Percentiles rank a stretch among this genome's conserved stretches.
Evolutionary conservation across 2,113 vertebrate genomes (phyloP).

Genomic region (Gasterosteus aculeatus): DNA sequence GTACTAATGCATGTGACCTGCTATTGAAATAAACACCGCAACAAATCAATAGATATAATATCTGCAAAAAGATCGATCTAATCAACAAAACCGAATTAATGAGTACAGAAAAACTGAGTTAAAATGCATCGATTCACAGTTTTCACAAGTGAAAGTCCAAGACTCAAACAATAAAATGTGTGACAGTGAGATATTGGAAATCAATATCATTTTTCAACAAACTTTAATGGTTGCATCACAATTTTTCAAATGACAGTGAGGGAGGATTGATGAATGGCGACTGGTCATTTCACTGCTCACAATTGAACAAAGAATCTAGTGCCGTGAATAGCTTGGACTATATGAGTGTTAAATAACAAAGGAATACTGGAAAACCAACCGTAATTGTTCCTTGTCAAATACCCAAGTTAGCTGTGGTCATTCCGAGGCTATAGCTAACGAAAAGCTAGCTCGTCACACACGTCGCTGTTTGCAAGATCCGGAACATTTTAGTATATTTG

Average conservation of each 20-base stretch:
- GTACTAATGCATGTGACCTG: not conserved
- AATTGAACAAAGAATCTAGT: not conserved
- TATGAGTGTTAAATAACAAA: not conserved
- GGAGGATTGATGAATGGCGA: too few species aligned
- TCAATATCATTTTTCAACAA: not conserved
- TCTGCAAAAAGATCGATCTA: not conserved
- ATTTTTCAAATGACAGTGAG: too few species aligned
- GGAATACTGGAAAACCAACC: not conserved
- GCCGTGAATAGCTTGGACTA: not conserved
- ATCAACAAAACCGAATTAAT: not conserved
- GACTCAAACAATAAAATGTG: not conserved
- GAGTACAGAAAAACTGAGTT: not conserved
- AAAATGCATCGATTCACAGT: constrained; percentile 1
- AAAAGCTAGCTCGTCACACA: not conserved
- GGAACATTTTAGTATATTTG: not conserved
- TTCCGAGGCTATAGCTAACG: not conserved
- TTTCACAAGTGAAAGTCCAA: not conserved
- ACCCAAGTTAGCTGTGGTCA: not conserved
- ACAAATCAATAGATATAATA: not conserved
- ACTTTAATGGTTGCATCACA: too few species aligned
- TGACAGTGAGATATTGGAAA: not conserved
- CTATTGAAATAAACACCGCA: not conserved
- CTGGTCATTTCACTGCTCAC: not conserved
- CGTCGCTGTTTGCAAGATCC: not conserved
- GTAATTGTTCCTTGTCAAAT: not conserved